Evolutionary conservation across 2,797 vertebrate genomes (phyloP).

Genomic region (Lithobates pipiens): DNA sequence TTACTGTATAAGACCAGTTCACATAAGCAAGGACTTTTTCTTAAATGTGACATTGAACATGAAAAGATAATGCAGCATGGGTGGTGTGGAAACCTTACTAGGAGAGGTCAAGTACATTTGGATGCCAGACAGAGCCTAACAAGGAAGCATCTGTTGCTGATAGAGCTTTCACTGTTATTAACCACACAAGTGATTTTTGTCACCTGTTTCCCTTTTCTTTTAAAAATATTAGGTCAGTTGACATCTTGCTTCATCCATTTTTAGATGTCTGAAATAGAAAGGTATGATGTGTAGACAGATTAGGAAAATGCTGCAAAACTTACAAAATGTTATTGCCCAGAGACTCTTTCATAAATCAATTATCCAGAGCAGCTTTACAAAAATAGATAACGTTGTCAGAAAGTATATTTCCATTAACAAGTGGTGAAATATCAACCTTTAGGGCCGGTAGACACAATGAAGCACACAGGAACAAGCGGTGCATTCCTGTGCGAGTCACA

Average conservation of each 20-base stretch:
- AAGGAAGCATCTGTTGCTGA: constrained; percentile 69
- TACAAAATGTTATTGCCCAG: not conserved
- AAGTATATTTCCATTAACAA: not conserved
- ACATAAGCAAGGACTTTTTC: constrained; percentile 51
- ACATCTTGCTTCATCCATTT: not conserved
- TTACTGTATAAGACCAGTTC: not conserved
- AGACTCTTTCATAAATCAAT: not conserved
- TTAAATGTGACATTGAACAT: constrained; percentile 61
- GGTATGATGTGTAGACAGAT: not conserved
- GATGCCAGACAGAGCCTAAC: constrained; percentile 37
- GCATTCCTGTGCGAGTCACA: too few relatives aligned
- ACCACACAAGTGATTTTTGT: constrained; percentile 14
- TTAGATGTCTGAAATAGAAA: not conserved
- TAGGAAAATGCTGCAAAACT: not conserved
- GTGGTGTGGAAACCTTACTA: constrained; percentile 61
- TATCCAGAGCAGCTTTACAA: not conserved
- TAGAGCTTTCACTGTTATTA: constrained; percentile 59
- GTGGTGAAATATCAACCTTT: not conserved
- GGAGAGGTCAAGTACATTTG: constrained; percentile 64
- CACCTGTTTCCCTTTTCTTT: constrained; percentile 48
- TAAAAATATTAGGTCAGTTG: not conserved
- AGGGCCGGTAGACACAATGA: too few relatives aligned
- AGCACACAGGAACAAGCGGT: too few relatives aligned
- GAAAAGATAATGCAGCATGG: constrained; percentile 70
- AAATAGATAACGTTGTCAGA: not conserved